Evolutionary conservation across 1,140 invertebrate species (phyloP), one percentile per base, ranked within the genome.

Genomic region (Drosophila aff.): DNA sequence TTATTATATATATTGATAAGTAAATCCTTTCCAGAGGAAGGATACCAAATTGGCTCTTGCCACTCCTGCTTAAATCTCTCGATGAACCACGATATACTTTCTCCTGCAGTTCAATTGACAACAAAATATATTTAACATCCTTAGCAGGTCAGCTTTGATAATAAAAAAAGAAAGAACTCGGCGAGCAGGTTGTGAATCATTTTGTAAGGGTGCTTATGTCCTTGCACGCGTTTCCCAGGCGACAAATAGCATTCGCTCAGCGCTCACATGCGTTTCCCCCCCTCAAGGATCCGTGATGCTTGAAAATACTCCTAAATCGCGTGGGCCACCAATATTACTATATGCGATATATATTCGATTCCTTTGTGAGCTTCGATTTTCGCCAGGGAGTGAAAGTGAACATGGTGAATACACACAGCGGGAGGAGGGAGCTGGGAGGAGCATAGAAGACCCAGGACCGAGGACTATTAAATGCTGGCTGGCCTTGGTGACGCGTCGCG

Each of bases 401-500:
- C 26, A 43, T 26, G 26, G 26, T n/a, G 41, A 10, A 31, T 31
- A 31, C 10, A 33, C 31, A 10, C 9, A 33, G 31, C 3, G 9
- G 31, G 40, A 2, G 6, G n/a, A 4, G 41, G 43, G 2, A 38
- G 36, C 36, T 15, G 13, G 10, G 43, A 6, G 18, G n/a, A 18
- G 23, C 33, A 52, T 11, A 3, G 36, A 57, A 57, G 36, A 7
- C 53, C 53, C 16, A 55, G 53, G 36, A 57, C 21, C 23, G 41
- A 16, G 52, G 38, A 41, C 53, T 69, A 72, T 72, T 73, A 73
- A 72, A 60, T 72, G 38, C 53, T 72, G 67, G 67, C 61, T 53
- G 79, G 74, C 81, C 81, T 83, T 83, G 69, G 58, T 60, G 68
- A 74, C 68, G 76, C 67, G 67, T 36, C 69, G 81, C 62, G 81